These are phyloP conservation scores for Sylvia atricapilla DNA, from an alignment of 2,113 vertebrate genomes.

Conservation along the genomic window DNA sequence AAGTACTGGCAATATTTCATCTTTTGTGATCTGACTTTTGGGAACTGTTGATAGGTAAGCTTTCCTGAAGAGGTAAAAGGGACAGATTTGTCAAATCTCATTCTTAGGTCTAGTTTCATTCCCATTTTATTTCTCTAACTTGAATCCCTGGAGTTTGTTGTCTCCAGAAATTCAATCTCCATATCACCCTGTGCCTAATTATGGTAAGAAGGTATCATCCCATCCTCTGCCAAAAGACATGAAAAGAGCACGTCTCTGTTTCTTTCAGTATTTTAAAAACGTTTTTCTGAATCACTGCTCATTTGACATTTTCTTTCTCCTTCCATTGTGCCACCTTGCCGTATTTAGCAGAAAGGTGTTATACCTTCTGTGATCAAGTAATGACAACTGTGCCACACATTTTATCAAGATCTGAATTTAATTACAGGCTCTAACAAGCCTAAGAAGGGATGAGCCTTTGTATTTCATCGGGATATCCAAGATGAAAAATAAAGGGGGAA, in stretches of 20 bases:
- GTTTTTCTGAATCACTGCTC: constrained; percentile 22
- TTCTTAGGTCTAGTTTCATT: not conserved
- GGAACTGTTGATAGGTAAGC: not conserved
- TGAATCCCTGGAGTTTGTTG: not conserved
- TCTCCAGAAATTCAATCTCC: not conserved
- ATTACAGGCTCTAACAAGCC: constrained; percentile 53
- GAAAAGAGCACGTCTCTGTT: not conserved
- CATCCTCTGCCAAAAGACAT: not conserved
- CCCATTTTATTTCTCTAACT: not conserved
- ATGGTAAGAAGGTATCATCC: not conserved
- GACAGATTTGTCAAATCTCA: not conserved
- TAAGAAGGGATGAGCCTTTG: constrained; percentile 35
- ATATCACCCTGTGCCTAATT: not conserved
- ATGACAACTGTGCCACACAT: constrained; percentile 34
- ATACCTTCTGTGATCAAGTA: constrained; percentile 41
- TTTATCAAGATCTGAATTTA: constrained; percentile 56
- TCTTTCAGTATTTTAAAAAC: constrained; percentile 1
- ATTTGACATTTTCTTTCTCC: constrained; percentile 36
- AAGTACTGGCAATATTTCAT: not conserved
- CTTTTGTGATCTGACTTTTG: not conserved
- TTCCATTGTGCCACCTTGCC: not conserved
- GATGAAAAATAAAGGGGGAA: constrained; percentile 5
- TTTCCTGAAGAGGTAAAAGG: not conserved
- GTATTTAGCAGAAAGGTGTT: constrained; percentile 51
- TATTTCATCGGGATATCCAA: constrained; percentile 32